A percentile compares a stretch with the other conserved stretches of the same genome.
These are phyloP conservation scores for Acleris laterana DNA, from an alignment of 2,888 invertebrate species.

Conservation along the genomic window DNA sequence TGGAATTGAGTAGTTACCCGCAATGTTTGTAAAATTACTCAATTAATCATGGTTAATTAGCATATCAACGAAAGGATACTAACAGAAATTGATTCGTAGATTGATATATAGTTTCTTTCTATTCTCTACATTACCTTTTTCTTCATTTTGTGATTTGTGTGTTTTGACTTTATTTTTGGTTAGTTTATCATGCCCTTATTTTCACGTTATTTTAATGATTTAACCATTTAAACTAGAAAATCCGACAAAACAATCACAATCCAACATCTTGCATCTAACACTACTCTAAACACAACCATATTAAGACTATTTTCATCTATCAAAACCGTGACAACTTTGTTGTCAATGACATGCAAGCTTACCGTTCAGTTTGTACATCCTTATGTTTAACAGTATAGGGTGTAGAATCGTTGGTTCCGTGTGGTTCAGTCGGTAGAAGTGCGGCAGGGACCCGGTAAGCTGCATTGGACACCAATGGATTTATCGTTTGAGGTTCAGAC, in stretches of 20 bases:
- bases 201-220: conserved; percentile 39
- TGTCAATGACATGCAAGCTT: conserved; percentile 40
- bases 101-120: too few relatives aligned
- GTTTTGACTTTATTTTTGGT: too few relatives aligned
- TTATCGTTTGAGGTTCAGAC: conserved; percentile 74
- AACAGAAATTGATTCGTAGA: too few relatives aligned
- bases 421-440: conserved; percentile 27
- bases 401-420: conserved; percentile 27
- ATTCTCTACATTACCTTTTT: too few relatives aligned
- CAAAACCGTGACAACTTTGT: conserved; percentile 40
- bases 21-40: too few relatives aligned
- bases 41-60: too few relatives aligned
- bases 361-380: conserved; percentile 32
- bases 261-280: conserved; percentile 2
- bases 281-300: conserved; percentile 2
- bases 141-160: too few relatives aligned
- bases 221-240: conserved; percentile 45
- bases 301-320: conserved; percentile 40
- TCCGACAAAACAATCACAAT: conserved; percentile 39
- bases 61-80: too few relatives aligned
- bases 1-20: too few relatives aligned
- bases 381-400: conserved; percentile 23
- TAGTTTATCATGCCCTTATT: neutral
- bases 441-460: conserved; percentile 51
- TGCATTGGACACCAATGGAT: conserved; percentile 75